Evolutionary conservation across 2,797 vertebrate genomes (phyloP), one percentile per base, ranked within the genome.

Genomic region (Dermochelys coriacea): DNA sequence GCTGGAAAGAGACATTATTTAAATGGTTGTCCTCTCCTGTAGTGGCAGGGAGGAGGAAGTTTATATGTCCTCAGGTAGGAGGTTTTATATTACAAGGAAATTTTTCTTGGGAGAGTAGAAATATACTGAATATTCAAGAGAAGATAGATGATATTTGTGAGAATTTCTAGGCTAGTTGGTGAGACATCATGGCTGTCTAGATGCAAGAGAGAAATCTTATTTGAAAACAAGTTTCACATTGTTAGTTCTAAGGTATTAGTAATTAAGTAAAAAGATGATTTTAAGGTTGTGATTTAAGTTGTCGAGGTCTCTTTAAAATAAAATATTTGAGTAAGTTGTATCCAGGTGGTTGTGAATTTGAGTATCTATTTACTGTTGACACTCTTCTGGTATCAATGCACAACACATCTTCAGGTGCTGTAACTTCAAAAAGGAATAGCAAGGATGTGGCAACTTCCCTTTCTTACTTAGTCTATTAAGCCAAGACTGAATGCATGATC

Each of bases 181-280:
- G 64, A 68, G 64, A 37, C 18, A 37, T 37, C 18, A 21, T 19
- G 9, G 64, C 18, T 68, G n/a, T 37, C 64, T n/a, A 37, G 16
- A 68, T 37, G 64, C 64, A 18, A 68, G 34, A 31, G 27, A 68
- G 15, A 68, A n/a, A 64, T 18, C 15, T n/a, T 64, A 92, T 37
- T 86, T 91, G 89, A 31, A 37, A 95, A 84, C 52, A 93, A 90
- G 80, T 93, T 47, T 23, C 29, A 71, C 77, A 84, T 74, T 85
- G 51, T 1, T 85, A 84, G 78, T 92, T 93, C 55, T 51, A 92
- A 90, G 64, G 41, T 96, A 27, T 89, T 95, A 88, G 59, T 92
- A 91, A 87, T 84, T 84, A n/a, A n/a, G 74, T 79, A 68, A 85
- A 16, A 52, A 64, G 83, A 37, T 0, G 1, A 14, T 64, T 96